These are phyloP conservation scores for Oxyteleia sp. DNA, from an alignment of 2,888 invertebrate genomes.

Conservation along the genomic window DNA sequence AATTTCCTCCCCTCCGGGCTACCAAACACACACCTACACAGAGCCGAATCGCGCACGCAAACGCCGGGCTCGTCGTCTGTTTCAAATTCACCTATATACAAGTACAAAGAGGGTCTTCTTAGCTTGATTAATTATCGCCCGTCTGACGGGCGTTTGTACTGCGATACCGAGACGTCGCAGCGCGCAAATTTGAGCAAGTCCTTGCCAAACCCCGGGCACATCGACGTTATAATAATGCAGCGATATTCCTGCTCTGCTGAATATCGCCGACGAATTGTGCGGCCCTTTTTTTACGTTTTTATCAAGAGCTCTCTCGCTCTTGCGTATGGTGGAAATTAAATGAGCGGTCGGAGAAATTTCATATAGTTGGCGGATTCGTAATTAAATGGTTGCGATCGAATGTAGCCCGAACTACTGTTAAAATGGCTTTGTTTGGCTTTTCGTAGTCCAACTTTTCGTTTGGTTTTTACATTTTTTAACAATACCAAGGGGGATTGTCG, in stretches of 20 bases:
- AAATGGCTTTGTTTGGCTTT: conserved; percentile 65
- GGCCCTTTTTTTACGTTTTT: conserved; percentile 70
- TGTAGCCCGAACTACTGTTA: conserved; percentile 55
- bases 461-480: conserved; percentile 36
- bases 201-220: conserved; percentile 19
- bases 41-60: conserved; percentile 37
- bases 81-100: conserved; percentile 77
- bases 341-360: conserved; percentile 64
- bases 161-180: conserved; percentile 60
- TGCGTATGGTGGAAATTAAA: conserved; percentile 68
- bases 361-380: conserved; percentile 68
- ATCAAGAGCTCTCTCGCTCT: conserved; percentile 52
- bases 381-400: conserved; percentile 71
- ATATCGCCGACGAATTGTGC: conserved; percentile 61
- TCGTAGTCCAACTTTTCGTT: conserved; percentile 39
- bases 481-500: neutral
- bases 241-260: conserved; percentile 52
- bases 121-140: conserved; percentile 85
- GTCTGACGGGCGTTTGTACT: conserved; percentile 63
- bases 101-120: conserved; percentile 82
- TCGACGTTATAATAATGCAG: conserved; percentile 56
- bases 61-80: conserved; percentile 68
- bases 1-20: conserved; percentile 82
- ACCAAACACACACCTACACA: conserved; percentile 46
- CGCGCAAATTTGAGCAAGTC: conserved; percentile 28